A percentile compares a stretch with the other conserved stretches of the same genome.
Evolutionary conservation across 2,113 vertebrate species (phyloP).

Genomic region (Scopus umbretta): DNA sequence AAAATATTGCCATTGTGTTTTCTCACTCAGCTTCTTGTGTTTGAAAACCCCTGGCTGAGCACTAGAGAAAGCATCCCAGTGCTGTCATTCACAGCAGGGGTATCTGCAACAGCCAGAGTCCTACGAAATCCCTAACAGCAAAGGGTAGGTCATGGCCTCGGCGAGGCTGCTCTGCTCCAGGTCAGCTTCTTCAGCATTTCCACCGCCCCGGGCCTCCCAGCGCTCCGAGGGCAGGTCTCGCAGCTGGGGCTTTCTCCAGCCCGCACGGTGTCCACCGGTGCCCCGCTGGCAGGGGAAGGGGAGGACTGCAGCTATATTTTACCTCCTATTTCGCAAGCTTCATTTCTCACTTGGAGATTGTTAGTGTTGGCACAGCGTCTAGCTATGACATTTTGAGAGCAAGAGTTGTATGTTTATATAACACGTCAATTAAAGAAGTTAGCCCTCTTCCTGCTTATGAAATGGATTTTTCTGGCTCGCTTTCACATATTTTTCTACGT

Average conservation of each 20-base stretch:
- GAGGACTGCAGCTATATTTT: neutral
- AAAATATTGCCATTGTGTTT: neutral
- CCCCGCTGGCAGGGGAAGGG: neutral
- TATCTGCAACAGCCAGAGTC: neutral
- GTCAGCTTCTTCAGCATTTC: neutral
- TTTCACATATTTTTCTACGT: accelerated
- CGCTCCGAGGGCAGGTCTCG: accelerated
- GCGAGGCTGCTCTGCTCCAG: neutral
- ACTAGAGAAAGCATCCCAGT: accelerated
- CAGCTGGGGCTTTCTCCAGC: neutral
- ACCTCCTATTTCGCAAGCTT: neutral
- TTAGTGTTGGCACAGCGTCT: neutral
- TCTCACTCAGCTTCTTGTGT: neutral
- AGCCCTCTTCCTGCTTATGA: neutral
- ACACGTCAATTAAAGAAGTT: neutral
- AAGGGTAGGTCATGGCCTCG: neutral
- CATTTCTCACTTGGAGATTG: neutral
- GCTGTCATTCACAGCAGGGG: neutral
- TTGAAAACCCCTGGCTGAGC: neutral
- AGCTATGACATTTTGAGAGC: neutral
- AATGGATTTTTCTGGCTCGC: neutral
- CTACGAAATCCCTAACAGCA: accelerated
- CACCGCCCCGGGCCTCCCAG: neutral
- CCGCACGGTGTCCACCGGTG: accelerated
- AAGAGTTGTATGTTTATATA: neutral